Base-by-base conservation (phyloP, 2,113 vertebrate genomes). In the Morphnarchus princeps region DNA sequence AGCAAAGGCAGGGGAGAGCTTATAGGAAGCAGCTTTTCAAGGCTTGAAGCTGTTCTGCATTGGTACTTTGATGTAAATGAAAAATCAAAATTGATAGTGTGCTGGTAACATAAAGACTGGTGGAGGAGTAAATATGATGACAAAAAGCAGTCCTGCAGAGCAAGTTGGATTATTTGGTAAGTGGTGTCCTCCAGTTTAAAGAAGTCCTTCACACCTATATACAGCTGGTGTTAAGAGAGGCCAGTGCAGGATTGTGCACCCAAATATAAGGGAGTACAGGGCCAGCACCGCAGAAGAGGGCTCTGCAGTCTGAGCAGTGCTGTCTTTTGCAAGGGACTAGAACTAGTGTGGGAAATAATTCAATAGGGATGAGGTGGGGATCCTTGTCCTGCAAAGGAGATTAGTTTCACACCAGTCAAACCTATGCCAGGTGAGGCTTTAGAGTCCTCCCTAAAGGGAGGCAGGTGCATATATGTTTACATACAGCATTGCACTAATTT, bases 381-480 rank as follows among this genome's bases (percentile, higher is more conserved):
- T 55, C 55, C 31, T 79, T 58, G n/a, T 55, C 28, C 57, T 65
- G 36, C 52, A 63, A 9, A n/a, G 36, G 7, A 84, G 9, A 14
- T 88, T 8, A 17, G 18, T 85, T 63, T 93, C 61, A 59, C 16
- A 31, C 5, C 14, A 67, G 16, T 47, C 76, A 80, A 86, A 55
- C 2, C 11, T 34, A 13, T 10, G 25, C 7, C 5, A 82, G 14
- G 3, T 63, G 36, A 76, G 16, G 31, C 49, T 82, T 79, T 49
- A 42, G 29, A 85, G 47, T 55, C 5, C 13, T 87, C 31, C 32
- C 24, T 45, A 86, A 86, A 1, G 1, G 34, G 49, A 84, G 38
- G 26, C 17, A 22, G 16, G 7, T 49, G 10, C 2, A 0, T 61
- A 17, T 40, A 36, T 31, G 2, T 83, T 55, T 81, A 49, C 2